Evolutionary conservation across 2,797 vertebrate genomes (phyloP).

Genomic region (Momotus momota): DNA sequence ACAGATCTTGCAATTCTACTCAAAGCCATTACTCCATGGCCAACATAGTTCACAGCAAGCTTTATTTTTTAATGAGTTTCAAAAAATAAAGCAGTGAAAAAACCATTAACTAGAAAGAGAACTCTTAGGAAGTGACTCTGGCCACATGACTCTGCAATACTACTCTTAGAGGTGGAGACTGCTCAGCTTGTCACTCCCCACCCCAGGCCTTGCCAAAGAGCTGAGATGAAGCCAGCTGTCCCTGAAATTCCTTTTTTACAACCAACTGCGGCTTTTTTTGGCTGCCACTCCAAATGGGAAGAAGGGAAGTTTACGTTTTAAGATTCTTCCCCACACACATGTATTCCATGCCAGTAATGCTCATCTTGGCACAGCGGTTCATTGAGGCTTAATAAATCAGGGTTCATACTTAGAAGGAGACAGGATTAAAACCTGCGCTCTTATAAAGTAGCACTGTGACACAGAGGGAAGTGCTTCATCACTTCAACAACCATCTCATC

Average conservation of each 20-base stretch:
- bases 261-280: not conserved
- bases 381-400: not conserved
- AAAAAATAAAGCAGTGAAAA: not conserved
- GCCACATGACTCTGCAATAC: not conserved
- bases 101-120: not conserved
- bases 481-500: not conserved
- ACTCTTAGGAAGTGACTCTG: not conserved
- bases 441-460: not conserved
- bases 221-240: not conserved
- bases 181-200: fast-evolving
- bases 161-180: not conserved
- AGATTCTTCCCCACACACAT: not conserved
- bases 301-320: not conserved
- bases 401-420: not conserved
- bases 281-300: not conserved
- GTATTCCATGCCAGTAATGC: not conserved
- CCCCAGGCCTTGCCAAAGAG: fast-evolving
- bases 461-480: not conserved
- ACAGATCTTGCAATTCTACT: not conserved
- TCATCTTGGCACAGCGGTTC: not conserved
- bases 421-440: not conserved
- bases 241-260: not conserved
- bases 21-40: not conserved
- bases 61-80: not conserved
- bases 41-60: not conserved